A percentile compares a stretch with the other conserved stretches of the same genome.
These are phyloP conservation scores for Probosciger aterrimus DNA, from an alignment of 2,113 vertebrate genomes.

Conservation along the genomic window DNA sequence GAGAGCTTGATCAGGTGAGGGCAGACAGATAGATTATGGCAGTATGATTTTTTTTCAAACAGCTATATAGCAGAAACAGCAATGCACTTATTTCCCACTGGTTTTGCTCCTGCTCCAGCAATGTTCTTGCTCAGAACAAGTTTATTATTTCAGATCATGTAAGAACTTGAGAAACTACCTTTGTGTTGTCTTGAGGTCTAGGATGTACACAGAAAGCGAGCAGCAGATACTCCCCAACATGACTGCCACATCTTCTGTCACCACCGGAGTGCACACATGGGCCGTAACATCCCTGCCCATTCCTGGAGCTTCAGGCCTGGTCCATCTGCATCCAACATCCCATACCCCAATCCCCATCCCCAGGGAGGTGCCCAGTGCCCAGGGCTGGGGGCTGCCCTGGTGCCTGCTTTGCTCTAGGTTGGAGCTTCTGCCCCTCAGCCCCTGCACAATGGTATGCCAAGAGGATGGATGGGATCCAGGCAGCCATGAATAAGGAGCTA, in stretches of 20 bases:
- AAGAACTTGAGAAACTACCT: background rate
- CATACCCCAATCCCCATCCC: background rate
- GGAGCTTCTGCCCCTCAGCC: background rate
- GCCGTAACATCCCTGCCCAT: accelerated
- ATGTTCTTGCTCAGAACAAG: background rate
- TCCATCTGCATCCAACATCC: accelerated
- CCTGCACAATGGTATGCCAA: accelerated
- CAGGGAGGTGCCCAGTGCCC: accelerated
- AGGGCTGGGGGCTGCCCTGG: background rate
- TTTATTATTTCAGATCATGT: background rate
- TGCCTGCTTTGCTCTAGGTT: background rate
- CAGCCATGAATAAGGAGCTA: accelerated
- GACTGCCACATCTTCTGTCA: accelerated
- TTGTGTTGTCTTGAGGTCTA: accelerated
- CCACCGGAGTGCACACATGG: accelerated
- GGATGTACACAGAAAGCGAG: accelerated
- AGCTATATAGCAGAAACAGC: background rate
- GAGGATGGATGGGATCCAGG: background rate
- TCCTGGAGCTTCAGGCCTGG: background rate
- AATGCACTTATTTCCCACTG: background rate
- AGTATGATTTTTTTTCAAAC: background rate
- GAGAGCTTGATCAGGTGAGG: background rate
- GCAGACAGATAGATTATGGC: background rate
- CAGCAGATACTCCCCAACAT: background rate
- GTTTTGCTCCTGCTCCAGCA: background rate